Conservation (phyloP, 2,113 vertebrate species). For the Pelvicachromis taeniatus region DNA sequence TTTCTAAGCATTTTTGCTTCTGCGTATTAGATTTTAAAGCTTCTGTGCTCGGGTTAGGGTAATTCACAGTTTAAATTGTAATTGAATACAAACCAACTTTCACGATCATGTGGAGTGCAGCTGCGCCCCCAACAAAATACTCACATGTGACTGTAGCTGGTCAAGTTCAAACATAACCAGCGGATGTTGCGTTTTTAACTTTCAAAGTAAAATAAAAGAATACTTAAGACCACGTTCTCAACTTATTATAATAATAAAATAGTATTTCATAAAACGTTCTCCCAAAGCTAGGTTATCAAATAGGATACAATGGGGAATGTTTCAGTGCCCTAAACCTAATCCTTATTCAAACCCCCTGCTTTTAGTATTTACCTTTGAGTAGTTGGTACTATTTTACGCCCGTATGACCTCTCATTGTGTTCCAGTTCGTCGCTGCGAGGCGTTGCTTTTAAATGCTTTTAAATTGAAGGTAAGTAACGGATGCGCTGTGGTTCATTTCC, state of each 20-base stretch:
- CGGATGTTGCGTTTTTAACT: background rate
- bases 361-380: background rate
- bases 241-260: background rate
- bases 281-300: background rate
- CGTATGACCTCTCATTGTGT: background rate
- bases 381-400: background rate
- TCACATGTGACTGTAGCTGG: background rate
- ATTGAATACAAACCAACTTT: background rate
- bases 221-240: background rate
- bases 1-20: background rate
- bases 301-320: background rate
- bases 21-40: background rate
- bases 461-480: background rate
- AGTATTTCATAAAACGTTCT: background rate
- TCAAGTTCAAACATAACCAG: background rate
- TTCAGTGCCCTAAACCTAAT: background rate
- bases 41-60: too few relatives aligned
- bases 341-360: background rate
- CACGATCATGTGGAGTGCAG: too few relatives aligned
- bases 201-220: background rate
- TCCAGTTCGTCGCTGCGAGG: background rate
- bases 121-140: background rate
- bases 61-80: background rate
- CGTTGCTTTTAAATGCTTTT: background rate
- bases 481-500: background rate